These are phyloP conservation scores for Conus ventricosus DNA, from an alignment of 1,140 invertebrate species.

Conservation along the genomic window DNA sequence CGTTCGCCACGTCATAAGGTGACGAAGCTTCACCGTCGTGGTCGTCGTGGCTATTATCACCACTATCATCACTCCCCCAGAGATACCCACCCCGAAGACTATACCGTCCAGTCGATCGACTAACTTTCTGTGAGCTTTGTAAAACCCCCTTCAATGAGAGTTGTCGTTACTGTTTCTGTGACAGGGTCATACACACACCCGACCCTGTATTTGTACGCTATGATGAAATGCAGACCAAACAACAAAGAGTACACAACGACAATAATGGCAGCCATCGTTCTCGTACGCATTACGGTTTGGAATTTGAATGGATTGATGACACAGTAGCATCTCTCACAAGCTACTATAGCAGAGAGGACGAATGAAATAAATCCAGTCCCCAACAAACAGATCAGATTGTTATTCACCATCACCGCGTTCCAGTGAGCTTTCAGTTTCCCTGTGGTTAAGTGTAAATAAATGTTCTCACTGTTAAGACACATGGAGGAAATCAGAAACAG, in stretches of 20 bases:
- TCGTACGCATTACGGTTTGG: background rate
- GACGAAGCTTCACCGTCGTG: background rate
- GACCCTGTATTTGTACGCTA: background rate
- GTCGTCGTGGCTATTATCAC: background rate
- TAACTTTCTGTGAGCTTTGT: background rate
- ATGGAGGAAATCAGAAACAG: background rate
- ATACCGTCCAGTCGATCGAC: background rate
- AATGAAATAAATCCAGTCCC: background rate
- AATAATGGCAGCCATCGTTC: background rate
- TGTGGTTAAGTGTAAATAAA: background rate
- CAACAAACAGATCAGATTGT: background rate
- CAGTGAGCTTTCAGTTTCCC: background rate
- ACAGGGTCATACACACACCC: background rate
- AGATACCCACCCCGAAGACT: background rate
- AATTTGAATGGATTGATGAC: background rate
- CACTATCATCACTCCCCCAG: no score
- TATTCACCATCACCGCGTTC: background rate
- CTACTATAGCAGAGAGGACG: background rate
- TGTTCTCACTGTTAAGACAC: background rate
- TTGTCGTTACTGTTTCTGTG: background rate
- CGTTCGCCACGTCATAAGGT: background rate
- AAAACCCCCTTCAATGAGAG: background rate
- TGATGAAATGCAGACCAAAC: background rate
- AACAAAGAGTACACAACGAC: background rate
- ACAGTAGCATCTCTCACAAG: slow-evolving; percentile 7